phyloP scores from a whole-genome alignment of 2,797 vertebrate genomes.

The Scolopax bukidnonensis region DNA sequence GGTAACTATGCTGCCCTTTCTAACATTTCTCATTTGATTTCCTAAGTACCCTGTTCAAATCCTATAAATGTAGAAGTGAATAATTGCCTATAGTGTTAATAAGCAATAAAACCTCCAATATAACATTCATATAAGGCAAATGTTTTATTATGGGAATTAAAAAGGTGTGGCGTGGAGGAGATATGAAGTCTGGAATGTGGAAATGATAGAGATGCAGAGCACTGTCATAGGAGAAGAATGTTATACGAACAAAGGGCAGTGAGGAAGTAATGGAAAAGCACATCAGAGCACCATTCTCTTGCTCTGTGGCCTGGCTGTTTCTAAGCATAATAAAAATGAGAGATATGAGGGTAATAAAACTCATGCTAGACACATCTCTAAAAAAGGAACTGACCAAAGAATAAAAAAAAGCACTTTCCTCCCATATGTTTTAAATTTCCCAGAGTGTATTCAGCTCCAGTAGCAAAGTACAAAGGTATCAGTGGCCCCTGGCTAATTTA shows the following conservation, averaged over 20 bases:
- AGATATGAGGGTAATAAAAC: conserved; percentile 58
- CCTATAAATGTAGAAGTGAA: not conserved
- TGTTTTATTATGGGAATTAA: not conserved
- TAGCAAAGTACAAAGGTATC: conserved; percentile 31
- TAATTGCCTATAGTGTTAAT: not conserved
- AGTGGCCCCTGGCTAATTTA: conserved; percentile 63
- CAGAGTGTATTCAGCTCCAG: not conserved
- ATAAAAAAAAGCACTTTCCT: conserved; percentile 35
- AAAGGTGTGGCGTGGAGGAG: not conserved
- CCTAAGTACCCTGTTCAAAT: not conserved
- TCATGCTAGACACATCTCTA: conserved; percentile 36
- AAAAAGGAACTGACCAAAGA: conserved; percentile 51
- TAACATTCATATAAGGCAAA: not conserved
- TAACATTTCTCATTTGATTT: not conserved
- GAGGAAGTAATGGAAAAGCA: conserved; percentile 1
- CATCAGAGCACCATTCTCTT: conserved; percentile 46
- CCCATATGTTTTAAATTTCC: conserved; percentile 59
- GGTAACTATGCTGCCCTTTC: not conserved
- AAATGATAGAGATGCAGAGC: not conserved
- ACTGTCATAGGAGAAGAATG: conserved; percentile 26
- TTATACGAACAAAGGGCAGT: not conserved
- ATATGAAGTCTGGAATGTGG: not conserved
- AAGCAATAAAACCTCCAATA: not conserved
- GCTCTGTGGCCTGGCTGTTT: conserved; percentile 9
- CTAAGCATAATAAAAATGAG: conserved; percentile 53